These are phyloP conservation scores for Mesembrinibis cayennensis DNA, from an alignment of 2,113 vertebrate genomes.

Conservation along the genomic window DNA sequence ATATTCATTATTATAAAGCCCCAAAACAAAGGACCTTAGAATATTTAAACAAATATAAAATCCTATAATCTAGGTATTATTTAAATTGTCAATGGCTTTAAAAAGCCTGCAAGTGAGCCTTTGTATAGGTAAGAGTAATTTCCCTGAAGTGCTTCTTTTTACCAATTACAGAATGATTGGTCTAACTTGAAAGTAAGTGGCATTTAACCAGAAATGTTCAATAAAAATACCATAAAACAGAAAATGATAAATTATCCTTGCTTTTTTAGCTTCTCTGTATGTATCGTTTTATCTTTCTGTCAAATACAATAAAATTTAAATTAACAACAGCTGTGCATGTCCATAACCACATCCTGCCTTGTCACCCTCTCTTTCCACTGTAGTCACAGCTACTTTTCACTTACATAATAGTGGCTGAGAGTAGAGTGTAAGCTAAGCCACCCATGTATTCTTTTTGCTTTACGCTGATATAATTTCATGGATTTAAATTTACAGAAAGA, in stretches of 20 bases:
- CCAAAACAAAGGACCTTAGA: background rate
- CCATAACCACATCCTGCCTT: background rate
- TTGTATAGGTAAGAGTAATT: background rate
- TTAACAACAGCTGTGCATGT: background rate
- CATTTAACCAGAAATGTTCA: background rate
- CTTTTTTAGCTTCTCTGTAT: background rate
- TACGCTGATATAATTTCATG: background rate
- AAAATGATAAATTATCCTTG: background rate
- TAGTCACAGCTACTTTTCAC: background rate
- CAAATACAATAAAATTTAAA: background rate
- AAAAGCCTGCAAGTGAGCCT: background rate
- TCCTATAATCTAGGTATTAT: background rate
- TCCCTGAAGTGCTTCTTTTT: background rate
- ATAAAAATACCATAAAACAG: background rate
- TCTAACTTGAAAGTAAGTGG: background rate
- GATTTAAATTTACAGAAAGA: background rate
- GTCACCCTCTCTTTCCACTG: background rate
- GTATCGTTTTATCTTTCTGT: background rate
- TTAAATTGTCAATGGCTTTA: background rate
- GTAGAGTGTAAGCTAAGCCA: background rate
- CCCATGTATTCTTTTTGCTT: background rate
- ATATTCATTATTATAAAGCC: background rate
- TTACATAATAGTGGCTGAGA: background rate
- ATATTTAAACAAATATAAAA: background rate
- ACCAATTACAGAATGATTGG: background rate